Base-by-base conservation (phyloP, 2,113 vertebrate genomes). In the Chaetura pelagica region DNA sequence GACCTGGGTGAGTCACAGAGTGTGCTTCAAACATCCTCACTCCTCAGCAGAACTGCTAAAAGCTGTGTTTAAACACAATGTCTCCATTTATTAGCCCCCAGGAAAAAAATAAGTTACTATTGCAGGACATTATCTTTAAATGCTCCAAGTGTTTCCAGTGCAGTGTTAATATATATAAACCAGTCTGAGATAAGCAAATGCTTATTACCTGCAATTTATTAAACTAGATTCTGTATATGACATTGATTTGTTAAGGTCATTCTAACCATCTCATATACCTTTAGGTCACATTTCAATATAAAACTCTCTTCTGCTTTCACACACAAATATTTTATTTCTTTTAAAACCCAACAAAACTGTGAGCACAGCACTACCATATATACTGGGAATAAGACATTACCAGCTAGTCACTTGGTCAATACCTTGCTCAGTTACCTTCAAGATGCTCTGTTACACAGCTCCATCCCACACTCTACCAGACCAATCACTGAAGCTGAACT, bases 21-120 rank as follows among this genome's bases (percentile, higher is more conserved):
- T 3, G 20, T 1, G 59, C 77, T 94, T 72, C 89, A 94, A 94
- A 96, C 73, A 84, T 76, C 76, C 75, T 40, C 44, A 32, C 34
- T 78, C 64, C 79, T 88, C 61, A 24, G 62, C 1, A 89, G 89
- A 71, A 30, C 66, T 84, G 42, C 86, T 96, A 88, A 59, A 84
- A 87, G 73, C 67, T 17, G 0, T 7, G 55, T 13, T 81, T 81
- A 46, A 95, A 92, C 81, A 93, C 48, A 59, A 17, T 2, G 29
- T 34, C 94, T 63, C 91, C 13, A 71, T 86, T 95, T 87, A 77
- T 89, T 59, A 84, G 35, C 63, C 82, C 91, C 64, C 44, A 77
- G 76, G 79, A 87, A 51, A 21, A 62, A 69, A 64, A 26, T 54
- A 75, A 38, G n/a, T n/a, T n/a, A n/a, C n/a, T 48, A 84, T 8